Conservation (phyloP, 1,140 invertebrate species). For the Aphis gossypii region DNA sequence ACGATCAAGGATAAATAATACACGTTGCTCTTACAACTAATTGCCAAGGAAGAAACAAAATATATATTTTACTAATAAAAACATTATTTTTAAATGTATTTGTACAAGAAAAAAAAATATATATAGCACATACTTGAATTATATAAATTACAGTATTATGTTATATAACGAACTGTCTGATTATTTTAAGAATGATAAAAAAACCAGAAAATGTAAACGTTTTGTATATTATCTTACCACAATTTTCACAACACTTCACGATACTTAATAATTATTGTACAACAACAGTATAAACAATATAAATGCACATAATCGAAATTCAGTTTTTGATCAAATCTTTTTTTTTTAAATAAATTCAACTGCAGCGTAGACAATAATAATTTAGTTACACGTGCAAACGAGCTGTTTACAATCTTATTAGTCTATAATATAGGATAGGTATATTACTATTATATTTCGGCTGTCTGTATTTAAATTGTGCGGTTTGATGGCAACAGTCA, state of each 20-base stretch:
- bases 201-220: background rate
- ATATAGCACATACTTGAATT: background rate
- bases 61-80: background rate
- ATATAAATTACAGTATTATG: background rate
- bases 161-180: no score
- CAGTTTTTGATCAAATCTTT: background rate
- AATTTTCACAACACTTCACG: background rate
- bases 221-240: background rate
- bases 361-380: background rate
- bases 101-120: no score
- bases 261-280: background rate
- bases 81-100: background rate
- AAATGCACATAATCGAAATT: no score
- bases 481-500: no score
- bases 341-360: background rate
- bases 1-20: slow-evolving; percentile 30
- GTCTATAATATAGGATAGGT: background rate
- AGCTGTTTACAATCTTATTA: background rate
- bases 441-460: background rate
- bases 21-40: slow-evolving; percentile 1
- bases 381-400: background rate
- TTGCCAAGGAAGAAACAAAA: background rate
- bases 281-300: background rate
- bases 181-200: no score
- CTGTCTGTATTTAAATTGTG: background rate